Evolutionary conservation across 2,113 vertebrate genomes (phyloP).

Genomic region (Phaethornis superciliosus): DNA sequence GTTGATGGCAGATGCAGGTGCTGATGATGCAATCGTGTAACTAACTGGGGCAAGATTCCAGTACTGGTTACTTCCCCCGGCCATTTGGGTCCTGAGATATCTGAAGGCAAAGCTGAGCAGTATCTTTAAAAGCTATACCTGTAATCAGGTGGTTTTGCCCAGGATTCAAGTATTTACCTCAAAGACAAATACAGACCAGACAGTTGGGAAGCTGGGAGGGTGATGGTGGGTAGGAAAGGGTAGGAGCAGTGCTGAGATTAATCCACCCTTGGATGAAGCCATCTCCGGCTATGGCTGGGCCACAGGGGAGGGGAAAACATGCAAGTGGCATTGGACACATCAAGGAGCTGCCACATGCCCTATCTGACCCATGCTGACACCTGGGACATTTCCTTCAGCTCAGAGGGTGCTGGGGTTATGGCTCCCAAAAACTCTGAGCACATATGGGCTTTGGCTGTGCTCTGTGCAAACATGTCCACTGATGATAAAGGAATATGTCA

Average conservation of each 20-base stretch:
- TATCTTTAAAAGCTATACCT: background rate
- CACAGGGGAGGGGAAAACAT: background rate
- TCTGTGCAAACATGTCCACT: background rate
- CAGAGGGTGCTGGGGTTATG: rapidly evolving
- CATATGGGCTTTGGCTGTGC: rapidly evolving
- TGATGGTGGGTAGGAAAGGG: background rate
- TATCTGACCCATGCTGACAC: background rate
- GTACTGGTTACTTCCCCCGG: background rate
- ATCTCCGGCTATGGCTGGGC: rapidly evolving
- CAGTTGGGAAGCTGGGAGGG: background rate
- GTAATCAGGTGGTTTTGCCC: background rate
- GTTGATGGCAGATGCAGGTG: background rate
- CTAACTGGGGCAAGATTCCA: background rate
- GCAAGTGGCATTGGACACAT: rapidly evolving
- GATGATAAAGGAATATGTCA: background rate
- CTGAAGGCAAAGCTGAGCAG: background rate
- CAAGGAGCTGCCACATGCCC: background rate
- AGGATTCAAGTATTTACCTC: background rate
- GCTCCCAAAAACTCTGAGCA: background rate
- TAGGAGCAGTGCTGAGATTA: background rate
- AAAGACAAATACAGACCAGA: background rate
- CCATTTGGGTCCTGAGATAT: background rate
- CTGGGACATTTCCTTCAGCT: background rate
- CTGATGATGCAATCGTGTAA: background rate
- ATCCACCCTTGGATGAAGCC: background rate